Evolutionary conservation across 2,797 vertebrate species (phyloP).

Genomic region (Nyctibius grandis): DNA sequence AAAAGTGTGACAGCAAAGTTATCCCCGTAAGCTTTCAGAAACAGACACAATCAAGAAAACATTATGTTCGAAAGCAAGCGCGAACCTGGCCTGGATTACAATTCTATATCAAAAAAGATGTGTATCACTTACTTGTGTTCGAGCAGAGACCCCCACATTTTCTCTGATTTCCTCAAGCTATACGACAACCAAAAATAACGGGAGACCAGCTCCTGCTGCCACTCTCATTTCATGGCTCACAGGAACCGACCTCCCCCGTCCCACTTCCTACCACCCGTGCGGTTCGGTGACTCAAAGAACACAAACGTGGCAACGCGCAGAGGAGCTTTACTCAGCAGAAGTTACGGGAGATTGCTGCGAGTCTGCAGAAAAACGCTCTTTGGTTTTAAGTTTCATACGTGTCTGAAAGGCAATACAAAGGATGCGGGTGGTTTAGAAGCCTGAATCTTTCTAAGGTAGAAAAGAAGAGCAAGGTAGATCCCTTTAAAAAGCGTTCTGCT

Average conservation of each 20-base stretch:
- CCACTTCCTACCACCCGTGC: background rate
- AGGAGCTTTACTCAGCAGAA: background rate
- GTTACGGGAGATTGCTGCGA: background rate
- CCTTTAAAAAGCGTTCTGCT: background rate
- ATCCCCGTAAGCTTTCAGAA: background rate
- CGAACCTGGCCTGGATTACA: background rate
- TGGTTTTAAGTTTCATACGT: background rate
- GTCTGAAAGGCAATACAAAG: background rate
- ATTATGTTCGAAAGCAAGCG: background rate
- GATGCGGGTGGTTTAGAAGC: background rate
- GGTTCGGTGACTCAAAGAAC: background rate
- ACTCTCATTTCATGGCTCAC: conserved; percentile 11
- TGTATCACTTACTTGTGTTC: conserved; percentile 22
- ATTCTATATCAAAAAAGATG: background rate
- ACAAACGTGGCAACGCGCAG: background rate
- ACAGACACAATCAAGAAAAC: background rate
- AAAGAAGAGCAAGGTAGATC: background rate
- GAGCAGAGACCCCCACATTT: background rate
- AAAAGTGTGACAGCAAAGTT: background rate
- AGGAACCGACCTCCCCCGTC: conserved; percentile 14
- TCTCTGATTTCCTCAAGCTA: background rate
- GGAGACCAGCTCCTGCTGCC: conserved; percentile 41
- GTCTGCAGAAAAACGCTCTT: background rate
- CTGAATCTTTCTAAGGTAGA: background rate
- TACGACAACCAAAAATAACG: background rate